A percentile compares a stretch with the other conserved stretches of the same genome.
Conservation (phyloP, 2,113 vertebrate species). For the Chitala chitala region DNA sequence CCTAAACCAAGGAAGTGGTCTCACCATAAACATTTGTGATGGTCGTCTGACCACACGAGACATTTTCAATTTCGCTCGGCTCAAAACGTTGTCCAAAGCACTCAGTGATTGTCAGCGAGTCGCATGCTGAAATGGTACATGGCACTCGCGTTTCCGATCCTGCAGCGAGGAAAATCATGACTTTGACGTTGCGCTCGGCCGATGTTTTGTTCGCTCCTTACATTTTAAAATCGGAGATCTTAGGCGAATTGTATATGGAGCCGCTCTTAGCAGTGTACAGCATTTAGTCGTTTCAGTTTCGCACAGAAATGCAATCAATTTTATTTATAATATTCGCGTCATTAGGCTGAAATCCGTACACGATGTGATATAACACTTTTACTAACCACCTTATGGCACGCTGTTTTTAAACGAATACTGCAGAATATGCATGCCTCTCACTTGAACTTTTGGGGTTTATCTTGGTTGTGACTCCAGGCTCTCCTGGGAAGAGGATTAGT, state of each 20-base stretch:
- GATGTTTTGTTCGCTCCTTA: too few relatives aligned
- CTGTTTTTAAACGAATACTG: background rate
- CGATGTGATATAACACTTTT: too few relatives aligned
- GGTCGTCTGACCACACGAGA: background rate
- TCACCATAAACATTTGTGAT: constrained; percentile 17
- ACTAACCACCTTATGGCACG: too few relatives aligned
- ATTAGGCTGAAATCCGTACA: too few relatives aligned
- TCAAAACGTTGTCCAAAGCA: background rate
- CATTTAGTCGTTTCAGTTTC: too few relatives aligned
- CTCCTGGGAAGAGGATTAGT: constrained; percentile 4
- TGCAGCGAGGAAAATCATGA: background rate
- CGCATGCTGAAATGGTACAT: background rate
- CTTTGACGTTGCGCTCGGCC: too few relatives aligned
- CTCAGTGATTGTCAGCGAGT: background rate
- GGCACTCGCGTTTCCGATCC: background rate
- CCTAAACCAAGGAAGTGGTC: background rate
- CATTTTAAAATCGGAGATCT: too few relatives aligned
- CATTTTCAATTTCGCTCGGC: background rate
- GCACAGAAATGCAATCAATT: too few relatives aligned
- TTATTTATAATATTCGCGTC: too few relatives aligned
- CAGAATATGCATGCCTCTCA: background rate
- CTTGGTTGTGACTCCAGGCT: background rate
- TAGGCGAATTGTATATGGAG: too few relatives aligned
- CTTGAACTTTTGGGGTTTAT: background rate
- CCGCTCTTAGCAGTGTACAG: too few relatives aligned